Conservation (phyloP, 2,888 invertebrate genomes). For the Watsonalla cultraria region DNA sequence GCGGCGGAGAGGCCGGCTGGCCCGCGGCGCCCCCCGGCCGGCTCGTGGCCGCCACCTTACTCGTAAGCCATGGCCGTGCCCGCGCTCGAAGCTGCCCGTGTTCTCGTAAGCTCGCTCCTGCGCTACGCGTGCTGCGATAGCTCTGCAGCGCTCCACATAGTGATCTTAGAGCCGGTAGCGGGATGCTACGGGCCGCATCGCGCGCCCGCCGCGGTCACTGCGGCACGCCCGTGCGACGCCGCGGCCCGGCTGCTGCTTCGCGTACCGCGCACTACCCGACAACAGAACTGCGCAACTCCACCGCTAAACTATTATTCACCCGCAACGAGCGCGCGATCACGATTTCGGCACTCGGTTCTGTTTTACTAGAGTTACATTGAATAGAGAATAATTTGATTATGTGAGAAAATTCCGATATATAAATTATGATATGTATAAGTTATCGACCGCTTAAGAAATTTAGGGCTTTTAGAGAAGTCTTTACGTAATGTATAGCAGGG, state of each 20-base stretch:
- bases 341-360: conserved; percentile 14
- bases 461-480: conserved; percentile 28
- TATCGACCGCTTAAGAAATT: conserved; percentile 21
- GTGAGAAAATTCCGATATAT: conserved; percentile 31
- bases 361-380: conserved; percentile 19
- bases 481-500: conserved; percentile 61
- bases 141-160: conserved; percentile 41
- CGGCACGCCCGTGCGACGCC: conserved; percentile 42
- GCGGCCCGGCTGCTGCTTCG: conserved; percentile 12
- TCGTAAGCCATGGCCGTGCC: conserved; percentile 42
- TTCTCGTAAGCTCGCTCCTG: conserved; percentile 27
- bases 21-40: conserved; percentile 70
- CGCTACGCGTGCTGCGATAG: conserved; percentile 26
- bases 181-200: conserved; percentile 40
- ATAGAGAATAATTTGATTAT: conserved; percentile 23
- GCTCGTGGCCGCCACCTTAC: conserved; percentile 56
- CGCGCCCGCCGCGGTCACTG: conserved; percentile 41
- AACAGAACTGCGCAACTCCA: conserved; percentile 33
- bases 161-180: conserved; percentile 33
- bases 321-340: conserved; percentile 20
- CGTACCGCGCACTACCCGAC: conserved; percentile 34
- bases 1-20: conserved; percentile 61
- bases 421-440: conserved; percentile 39
- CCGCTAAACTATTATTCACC: conserved; percentile 21
- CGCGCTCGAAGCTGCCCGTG: conserved; percentile 24